phyloP scores from a whole-genome alignment of 1,140 invertebrate species.

The Venturia canescens region DNA sequence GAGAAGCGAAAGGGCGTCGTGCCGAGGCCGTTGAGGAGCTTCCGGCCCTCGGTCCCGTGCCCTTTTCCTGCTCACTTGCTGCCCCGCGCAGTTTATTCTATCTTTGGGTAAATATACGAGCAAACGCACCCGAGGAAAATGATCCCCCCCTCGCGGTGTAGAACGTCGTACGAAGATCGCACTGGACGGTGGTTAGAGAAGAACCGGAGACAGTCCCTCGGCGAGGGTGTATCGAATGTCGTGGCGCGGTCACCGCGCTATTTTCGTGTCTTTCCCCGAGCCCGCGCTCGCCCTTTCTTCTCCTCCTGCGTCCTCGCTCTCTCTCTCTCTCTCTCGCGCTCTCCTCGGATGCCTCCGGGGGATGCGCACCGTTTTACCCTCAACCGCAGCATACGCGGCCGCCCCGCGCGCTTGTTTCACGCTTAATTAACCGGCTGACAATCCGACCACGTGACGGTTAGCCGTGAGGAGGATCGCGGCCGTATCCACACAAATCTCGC shows the following conservation, averaged over 20 bases:
- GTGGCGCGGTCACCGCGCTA: conserved; percentile 54
- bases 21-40: neutral
- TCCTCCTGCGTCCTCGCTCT: neutral
- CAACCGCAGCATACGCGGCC: conserved; percentile 63
- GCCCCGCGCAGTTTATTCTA: too few species aligned
- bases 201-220: conserved; percentile 55
- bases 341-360: neutral
- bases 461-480: conserved; percentile 56
- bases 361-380: conserved; percentile 60
- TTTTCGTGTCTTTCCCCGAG: conserved; percentile 29
- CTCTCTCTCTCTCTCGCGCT: neutral
- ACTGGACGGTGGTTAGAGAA: conserved; percentile 12
- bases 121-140: conserved; percentile 6
- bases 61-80: neutral
- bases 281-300: neutral
- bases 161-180: neutral
- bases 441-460: conserved; percentile 76
- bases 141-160: conserved; percentile 17
- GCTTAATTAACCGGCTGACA: conserved; percentile 76
- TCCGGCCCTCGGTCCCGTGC: neutral
- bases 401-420: conserved; percentile 75
- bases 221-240: conserved; percentile 76
- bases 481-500: conserved; percentile 5
- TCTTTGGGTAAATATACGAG: neutral
- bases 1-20: neutral